Percentiles rank a stretch among this genome's conserved stretches.
Conservation (phyloP, 2,888 invertebrate genomes). For the Ormyrus thymus region DNA sequence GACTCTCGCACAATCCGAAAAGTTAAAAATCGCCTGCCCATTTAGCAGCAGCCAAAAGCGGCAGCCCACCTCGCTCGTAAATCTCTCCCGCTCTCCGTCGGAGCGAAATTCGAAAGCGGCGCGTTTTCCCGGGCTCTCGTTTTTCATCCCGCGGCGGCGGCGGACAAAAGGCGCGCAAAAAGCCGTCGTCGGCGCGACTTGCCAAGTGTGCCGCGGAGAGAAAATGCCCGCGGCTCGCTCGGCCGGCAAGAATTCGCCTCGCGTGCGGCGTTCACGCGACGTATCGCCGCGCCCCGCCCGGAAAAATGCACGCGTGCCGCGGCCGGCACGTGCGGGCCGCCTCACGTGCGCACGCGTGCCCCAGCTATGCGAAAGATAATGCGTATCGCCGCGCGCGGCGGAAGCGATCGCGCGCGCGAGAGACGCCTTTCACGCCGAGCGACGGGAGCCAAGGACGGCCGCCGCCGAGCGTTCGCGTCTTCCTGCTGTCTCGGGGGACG, state of each 20-base stretch:
- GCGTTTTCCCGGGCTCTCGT: no score
- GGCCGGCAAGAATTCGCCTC: neutral
- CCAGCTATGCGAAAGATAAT: neutral
- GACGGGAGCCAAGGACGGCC: neutral
- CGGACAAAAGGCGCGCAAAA: neutral
- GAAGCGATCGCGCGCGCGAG: neutral
- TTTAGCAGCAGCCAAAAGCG: no score
- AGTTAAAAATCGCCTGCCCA: no score
- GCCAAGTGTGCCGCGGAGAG: constrained; percentile 1
- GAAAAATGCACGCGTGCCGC: no score
- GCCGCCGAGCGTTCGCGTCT: neutral
- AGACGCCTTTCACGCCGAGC: neutral
- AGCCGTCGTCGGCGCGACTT: neutral
- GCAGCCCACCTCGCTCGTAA: no score
- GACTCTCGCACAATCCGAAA: no score
- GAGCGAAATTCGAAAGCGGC: no score
- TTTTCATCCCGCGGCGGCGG: neutral
- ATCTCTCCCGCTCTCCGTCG: no score
- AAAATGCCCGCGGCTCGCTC: constrained; percentile 18
- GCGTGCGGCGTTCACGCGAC: neutral
- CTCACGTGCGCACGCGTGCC: constrained; percentile 33
- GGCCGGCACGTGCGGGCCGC: constrained; percentile 31
- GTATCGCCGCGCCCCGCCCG: no score
- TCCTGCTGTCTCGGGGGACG: no score
- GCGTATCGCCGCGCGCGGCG: constrained; percentile 7